A percentile compares a stretch with the other conserved stretches of the same genome.
These are phyloP conservation scores for Heliconius nattereri DNA, from an alignment of 1,140 invertebrate species.

Conservation along the genomic window DNA sequence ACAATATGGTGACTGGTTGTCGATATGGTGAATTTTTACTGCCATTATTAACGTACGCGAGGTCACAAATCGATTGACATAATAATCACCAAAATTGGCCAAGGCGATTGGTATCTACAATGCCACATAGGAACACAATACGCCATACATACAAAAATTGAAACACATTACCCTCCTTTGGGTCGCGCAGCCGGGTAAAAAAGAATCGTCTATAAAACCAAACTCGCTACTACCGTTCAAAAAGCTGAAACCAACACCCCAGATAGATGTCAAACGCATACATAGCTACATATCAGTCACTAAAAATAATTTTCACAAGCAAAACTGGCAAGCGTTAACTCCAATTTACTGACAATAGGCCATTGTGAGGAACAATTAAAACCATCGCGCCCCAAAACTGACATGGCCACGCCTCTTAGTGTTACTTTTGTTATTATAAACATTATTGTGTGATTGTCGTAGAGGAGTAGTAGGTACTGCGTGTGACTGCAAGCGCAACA, in stretches of 20 bases:
- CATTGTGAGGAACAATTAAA: conserved; percentile 41
- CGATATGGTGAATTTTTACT: too few species aligned
- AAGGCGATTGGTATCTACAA: too few species aligned
- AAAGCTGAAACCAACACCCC: background rate
- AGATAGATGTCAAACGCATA: too few species aligned
- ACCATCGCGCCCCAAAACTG: conserved; percentile 45
- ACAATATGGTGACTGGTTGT: too few species aligned
- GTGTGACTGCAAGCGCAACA: background rate
- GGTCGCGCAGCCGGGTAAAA: background rate
- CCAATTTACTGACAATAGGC: conserved; percentile 27
- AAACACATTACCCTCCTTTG: background rate
- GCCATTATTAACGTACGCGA: too few species aligned
- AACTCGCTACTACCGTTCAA: background rate
- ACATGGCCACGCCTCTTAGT: conserved; percentile 36
- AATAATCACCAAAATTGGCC: too few species aligned
- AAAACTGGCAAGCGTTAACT: conserved; percentile 16
- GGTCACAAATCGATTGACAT: too few species aligned
- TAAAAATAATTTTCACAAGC: conserved; percentile 10
- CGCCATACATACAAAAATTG: background rate
- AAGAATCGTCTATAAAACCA: background rate
- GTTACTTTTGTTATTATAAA: background rate
- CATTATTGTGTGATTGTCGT: conserved; percentile 1
- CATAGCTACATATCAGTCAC: background rate
- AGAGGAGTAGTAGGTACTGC: background rate
- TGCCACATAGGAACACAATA: too few species aligned